These are phyloP conservation scores for Parasteatoda tepidariorum DNA, from an alignment of 1,140 invertebrate genomes.

Conservation along the genomic window DNA sequence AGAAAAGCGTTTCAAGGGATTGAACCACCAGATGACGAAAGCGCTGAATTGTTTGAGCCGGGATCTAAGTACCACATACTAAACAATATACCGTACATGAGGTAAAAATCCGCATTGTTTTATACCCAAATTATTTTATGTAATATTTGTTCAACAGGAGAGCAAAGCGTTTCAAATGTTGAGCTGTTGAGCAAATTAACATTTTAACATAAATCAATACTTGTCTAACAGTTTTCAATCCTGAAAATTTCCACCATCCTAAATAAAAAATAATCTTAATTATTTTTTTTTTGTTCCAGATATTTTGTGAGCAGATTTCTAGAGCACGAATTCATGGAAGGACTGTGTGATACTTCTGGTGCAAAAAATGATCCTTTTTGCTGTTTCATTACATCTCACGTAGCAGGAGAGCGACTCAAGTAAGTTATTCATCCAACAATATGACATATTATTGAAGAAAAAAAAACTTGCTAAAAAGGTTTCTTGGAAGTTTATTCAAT, in stretches of 20 bases:
- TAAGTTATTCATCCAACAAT: too few relatives aligned
- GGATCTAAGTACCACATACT: conserved; percentile 87
- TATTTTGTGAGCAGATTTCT: conserved; percentile 69
- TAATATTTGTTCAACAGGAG: conserved; percentile 77
- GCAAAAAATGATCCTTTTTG: conserved; percentile 37
- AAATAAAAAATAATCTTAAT: too few relatives aligned
- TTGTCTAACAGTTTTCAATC: not conserved
- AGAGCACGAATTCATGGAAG: conserved; percentile 63
- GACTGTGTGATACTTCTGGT: conserved; percentile 60
- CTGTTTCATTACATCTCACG: conserved; percentile 54
- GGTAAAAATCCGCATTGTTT: conserved; percentile 88
- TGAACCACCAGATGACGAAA: conserved; percentile 79
- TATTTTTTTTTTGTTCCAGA: conserved; percentile 40
- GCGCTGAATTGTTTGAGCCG: conserved; percentile 81
- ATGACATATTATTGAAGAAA: too few relatives aligned
- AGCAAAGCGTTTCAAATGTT: too few relatives aligned
- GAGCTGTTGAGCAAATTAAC: too few relatives aligned
- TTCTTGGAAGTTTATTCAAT: too few relatives aligned
- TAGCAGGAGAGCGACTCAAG: conserved; percentile 73
- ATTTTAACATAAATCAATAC: too few relatives aligned
- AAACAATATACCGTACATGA: conserved; percentile 83
- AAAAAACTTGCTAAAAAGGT: too few relatives aligned
- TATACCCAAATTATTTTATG: conserved; percentile 90
- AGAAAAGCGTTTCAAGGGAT: conserved; percentile 76
- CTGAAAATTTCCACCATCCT: not conserved